Evolutionary conservation across 2,888 invertebrate species (phyloP).

Genomic region (Pheosia tremula): DNA sequence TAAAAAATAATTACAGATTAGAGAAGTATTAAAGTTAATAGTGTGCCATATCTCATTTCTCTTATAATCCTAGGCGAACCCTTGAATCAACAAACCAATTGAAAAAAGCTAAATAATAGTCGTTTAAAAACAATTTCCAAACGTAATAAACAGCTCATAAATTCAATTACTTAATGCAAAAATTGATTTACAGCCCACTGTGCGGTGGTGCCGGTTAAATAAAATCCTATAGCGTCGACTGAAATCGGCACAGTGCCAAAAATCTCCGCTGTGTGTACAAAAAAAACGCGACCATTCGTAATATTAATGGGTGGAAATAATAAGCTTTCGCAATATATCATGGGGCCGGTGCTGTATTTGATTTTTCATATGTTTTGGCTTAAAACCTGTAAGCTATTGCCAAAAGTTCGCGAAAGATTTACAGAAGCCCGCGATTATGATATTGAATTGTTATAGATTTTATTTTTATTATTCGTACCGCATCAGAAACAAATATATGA

Average conservation of each 20-base stretch:
- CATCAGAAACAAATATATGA: too few species aligned
- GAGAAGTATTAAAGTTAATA: too few species aligned
- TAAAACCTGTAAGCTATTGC: constrained; percentile 58
- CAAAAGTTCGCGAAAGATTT: constrained; percentile 63
- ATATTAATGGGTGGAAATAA: constrained; percentile 81
- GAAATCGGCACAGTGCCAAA: constrained; percentile 72
- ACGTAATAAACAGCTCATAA: constrained; percentile 79
- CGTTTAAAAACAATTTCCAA: constrained; percentile 74
- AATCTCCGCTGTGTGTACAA: constrained; percentile 53
- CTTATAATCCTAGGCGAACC: not conserved
- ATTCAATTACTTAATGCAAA: constrained; percentile 82
- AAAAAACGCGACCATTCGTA: constrained; percentile 63
- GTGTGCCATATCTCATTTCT: too few species aligned
- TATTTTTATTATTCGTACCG: constrained; percentile 27
- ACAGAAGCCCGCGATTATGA: constrained; percentile 40
- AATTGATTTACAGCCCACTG: constrained; percentile 70
- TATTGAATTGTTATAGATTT: constrained; percentile 49
- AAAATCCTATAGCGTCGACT: constrained; percentile 64
- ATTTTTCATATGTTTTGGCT: constrained; percentile 77
- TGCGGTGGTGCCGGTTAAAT: constrained; percentile 62
- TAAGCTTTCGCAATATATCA: constrained; percentile 73
- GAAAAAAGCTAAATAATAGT: constrained; percentile 53
- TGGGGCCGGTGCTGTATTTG: constrained; percentile 61
- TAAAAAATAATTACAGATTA: too few species aligned
- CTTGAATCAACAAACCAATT: not conserved